Base-by-base conservation (phyloP, 2,113 vertebrate genomes). In the Parus major region DNA sequence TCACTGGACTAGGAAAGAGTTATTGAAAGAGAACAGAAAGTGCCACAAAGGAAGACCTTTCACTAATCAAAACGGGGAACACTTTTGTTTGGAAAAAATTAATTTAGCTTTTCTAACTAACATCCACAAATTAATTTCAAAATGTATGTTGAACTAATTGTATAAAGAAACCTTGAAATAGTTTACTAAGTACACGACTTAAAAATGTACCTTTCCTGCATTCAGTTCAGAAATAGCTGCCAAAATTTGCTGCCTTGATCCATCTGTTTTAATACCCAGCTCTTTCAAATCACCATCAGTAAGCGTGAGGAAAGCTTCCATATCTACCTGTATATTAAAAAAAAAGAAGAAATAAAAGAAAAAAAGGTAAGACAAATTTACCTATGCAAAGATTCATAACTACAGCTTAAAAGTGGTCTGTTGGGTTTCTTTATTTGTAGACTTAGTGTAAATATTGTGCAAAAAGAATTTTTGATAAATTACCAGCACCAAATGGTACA, bases 211-310 rank as follows among this genome's bases (percentile, higher is more conserved):
- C 98, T 99, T 99, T 97, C 99, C 99, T 79, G 99, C 99, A n/a
- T 99, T 99, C 71, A 99, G 97, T 96, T 99, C 99, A 33, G 99
- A 99, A 97, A 99, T 99, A 52, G 99, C 99, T 33, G 99, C 99
- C 73, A 99, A 93, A 86, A 99, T 99, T 95, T 99, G 99, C 72
- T 99, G 99, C 92, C 99, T 97, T 70, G 99, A 99, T 29, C 99
- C 99, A 22, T 99, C 99, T 0, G 99, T 99, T 98, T 99, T 99
- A 93, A 99, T 99, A 22, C 99, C 99, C 85, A 99, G 97, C 95
- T 99, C 99, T 96, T 99, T 99, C 96, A 99, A 97, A 97, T 99
- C 99, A n/a, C 99, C 99, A 12, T 99, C 99, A 11, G 99, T 99
- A 61, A 99, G 98, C 1, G 99, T 99, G 88, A 99, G 98, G 91